Evolutionary conservation across 2,113 vertebrate species (phyloP).

Genomic region (Callaeas wilsoni): DNA sequence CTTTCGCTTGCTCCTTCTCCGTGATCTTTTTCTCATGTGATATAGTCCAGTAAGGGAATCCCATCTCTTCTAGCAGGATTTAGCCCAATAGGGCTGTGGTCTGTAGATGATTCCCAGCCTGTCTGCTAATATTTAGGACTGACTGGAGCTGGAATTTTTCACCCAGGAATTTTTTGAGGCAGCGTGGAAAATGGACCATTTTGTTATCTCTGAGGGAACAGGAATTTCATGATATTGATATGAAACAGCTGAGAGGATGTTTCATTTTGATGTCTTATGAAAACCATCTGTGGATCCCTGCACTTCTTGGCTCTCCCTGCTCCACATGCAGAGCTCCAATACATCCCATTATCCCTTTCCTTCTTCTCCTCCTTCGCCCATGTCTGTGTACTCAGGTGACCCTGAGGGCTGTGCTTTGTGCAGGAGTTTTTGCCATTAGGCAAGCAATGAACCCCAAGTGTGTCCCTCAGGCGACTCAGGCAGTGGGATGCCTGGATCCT

Average conservation of each 20-base stretch:
- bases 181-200: background rate
- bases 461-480: background rate
- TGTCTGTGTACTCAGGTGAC: background rate
- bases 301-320: background rate
- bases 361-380: background rate
- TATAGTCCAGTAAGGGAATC: background rate
- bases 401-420: background rate
- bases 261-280: slow-evolving; percentile 8
- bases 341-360: background rate
- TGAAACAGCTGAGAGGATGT: background rate
- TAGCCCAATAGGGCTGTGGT: background rate
- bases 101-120: background rate
- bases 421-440: background rate
- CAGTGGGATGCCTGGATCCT: background rate
- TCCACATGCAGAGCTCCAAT: background rate
- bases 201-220: background rate
- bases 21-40: background rate
- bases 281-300: background rate
- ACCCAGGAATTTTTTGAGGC: background rate
- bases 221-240: background rate
- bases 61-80: background rate
- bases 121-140: background rate
- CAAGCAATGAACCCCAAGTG: background rate
- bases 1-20: background rate
- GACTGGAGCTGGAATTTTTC: background rate